A percentile compares a stretch with the other conserved stretches of the same genome.
Evolutionary conservation across 2,888 invertebrate genomes (phyloP).

Genomic region (Apamea crenata): DNA sequence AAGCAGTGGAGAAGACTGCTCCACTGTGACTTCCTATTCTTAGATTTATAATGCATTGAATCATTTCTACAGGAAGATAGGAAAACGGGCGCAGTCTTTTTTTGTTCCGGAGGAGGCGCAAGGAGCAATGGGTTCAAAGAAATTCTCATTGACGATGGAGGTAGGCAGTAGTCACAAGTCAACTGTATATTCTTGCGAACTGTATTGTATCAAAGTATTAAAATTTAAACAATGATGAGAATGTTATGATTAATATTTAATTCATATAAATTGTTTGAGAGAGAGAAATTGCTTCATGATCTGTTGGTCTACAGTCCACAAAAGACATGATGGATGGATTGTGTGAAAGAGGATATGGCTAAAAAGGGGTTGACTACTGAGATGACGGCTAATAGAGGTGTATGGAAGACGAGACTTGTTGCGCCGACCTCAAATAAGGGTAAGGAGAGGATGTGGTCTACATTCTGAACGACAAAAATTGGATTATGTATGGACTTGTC

Average conservation of each 20-base stretch:
- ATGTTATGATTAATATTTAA: slow-evolving; percentile 70
- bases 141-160: slow-evolving; percentile 9
- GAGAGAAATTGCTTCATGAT: slow-evolving; percentile 58
- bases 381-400: too few species aligned
- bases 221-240: slow-evolving; percentile 73
- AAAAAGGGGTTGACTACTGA: background rate
- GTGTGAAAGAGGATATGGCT: slow-evolving; percentile 4
- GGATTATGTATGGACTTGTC: background rate
- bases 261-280: slow-evolving; percentile 67
- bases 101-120: background rate
- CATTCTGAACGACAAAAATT: background rate
- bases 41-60: background rate
- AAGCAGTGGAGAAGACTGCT: background rate
- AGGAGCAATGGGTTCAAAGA: background rate
- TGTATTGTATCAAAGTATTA: slow-evolving; percentile 65
- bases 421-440: background rate
- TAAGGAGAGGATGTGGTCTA: background rate
- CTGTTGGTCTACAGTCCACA: slow-evolving; percentile 19
- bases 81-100: background rate
- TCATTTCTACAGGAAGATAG: background rate
- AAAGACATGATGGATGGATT: slow-evolving; percentile 28
- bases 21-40: background rate
- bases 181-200: slow-evolving; percentile 53
- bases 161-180: slow-evolving; percentile 9
- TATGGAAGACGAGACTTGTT: background rate